Evolutionary conservation across 2,888 invertebrate genomes (phyloP), one percentile per base, ranked within the genome.

Genomic region (Abscondita cerata): DNA sequence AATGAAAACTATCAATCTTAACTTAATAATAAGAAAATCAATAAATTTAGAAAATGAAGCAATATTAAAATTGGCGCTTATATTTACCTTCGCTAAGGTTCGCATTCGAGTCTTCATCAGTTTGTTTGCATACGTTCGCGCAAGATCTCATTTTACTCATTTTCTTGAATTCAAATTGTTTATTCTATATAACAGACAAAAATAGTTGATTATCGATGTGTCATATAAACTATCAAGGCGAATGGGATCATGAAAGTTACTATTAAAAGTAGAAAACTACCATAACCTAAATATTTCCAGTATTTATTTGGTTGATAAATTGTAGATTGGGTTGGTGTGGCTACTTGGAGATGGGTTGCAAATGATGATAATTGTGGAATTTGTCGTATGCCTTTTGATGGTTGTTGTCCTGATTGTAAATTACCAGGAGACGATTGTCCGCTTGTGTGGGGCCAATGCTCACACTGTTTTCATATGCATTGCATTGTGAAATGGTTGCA

Each of bases 401-500:
- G 94, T 73, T 97, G 97, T 78, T 98, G 98, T 78, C 95, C 97
- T 1, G 98, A 98, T 81, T 98, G 98, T 83, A 95, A 96, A 81
- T 84, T 96, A 67, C 98, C 98, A 16, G 98, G 98, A 52, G 98
- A 98, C 84, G 97, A 98, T 82, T 98, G 98, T 78, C 98, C 98
- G 11, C 82, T 98, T 78, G 98, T 98, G 69, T 98, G 97, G 96
- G 98, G 99, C 63, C 92, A 94, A 76, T 99, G 99, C 81, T 95
- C 96, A 6, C 99, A 99, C 83, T 98, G 98, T 83, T 99, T 99
- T 82, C 99, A 99, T 82, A 97, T 98, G 82, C 99, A 99, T 82
- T 99, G 99, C 83, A 99, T 99, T 76, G 95, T 96, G 79, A 98
- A 98, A 87, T 99, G 99, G 99, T 86, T 98, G 52, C 95, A 98